These are phyloP conservation scores for Asteroscopus sphinx DNA, from an alignment of 2,888 invertebrate genomes.

Conservation along the genomic window DNA sequence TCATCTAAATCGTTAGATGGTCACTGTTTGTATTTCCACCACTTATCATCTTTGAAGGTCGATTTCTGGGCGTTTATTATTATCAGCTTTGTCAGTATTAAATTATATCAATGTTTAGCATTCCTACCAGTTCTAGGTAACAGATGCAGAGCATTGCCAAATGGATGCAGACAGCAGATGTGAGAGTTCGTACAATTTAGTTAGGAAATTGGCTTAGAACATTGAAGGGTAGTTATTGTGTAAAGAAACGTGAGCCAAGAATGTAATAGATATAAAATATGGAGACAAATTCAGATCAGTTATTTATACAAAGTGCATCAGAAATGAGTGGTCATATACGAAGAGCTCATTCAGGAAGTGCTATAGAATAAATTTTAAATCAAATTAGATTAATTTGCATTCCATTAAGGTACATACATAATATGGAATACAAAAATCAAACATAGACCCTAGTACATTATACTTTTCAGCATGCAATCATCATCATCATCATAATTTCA, in stretches of 20 bases:
- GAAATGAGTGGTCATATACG: no score
- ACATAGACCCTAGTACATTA: no score
- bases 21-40: neutral
- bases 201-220: constrained; percentile 11
- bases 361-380: no score
- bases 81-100: constrained; percentile 7
- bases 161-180: constrained; percentile 34
- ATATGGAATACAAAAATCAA: no score
- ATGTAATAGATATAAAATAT: neutral
- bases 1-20: neutral
- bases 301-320: no score
- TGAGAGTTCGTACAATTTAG: constrained; percentile 28
- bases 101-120: constrained; percentile 26
- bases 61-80: constrained; percentile 4
- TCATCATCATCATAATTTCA: no score
- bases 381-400: no score
- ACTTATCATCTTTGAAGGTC: constrained; percentile 2
- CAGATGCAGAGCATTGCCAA: constrained; percentile 38
- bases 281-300: neutral
- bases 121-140: constrained; percentile 20
- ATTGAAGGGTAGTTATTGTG: constrained; percentile 14
- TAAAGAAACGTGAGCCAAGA: neutral
- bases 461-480: no score
- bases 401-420: no score
- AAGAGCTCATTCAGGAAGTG: no score